Base-by-base conservation (phyloP, 2,888 invertebrate genomes). In the Lacanobia oleracea region DNA sequence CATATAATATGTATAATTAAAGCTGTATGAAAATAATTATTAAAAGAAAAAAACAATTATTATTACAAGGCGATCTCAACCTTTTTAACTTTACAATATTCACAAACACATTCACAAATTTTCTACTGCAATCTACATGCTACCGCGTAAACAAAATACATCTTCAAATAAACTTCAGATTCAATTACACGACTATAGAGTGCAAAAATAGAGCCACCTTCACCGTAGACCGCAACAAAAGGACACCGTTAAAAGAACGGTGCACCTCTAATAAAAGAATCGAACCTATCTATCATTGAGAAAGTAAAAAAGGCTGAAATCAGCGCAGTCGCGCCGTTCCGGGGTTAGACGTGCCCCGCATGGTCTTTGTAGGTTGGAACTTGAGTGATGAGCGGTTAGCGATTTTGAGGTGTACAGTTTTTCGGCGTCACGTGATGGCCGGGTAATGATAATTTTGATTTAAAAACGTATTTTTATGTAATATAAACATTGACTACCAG, bases 221-320 rank as follows among this genome's bases (percentile, higher is more conserved):
- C 75, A 72, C 67, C 43, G 68, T 82, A 82, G 64, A 79, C 81
- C 79, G 79, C 86, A 86, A 92, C 92, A 92, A 93, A 91, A 88
- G 90, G 83, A 89, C 86, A 86, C 89, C 87, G 88, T 88, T 90
- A 87, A 88, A 87, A 86, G 86, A 86, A 86, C 79, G 74, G 84
- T 85, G 88, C 89, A 89, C 88, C 89, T 89, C 90, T 91, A 92
- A 94, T 94, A 93, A 93, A 94, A 93, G 93, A 91, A 94, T 92
- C 89, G 91, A 88, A 87, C 91, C 91, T 91, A 92, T 92, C 92
- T 93, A 92, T 94, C 93, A 91, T 90, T 92, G 91, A 88, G 81
- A 87, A 87, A 88, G 91, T 89, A 91, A 92, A 93, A 93, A 92
- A 91, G 88, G 88, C 88, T 90, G 85, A 91, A 95, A 94, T 95